Percentiles rank a stretch among this genome's conserved stretches.
Conservation (phyloP, 2,888 invertebrate genomes). For the Microchrysa polita region DNA sequence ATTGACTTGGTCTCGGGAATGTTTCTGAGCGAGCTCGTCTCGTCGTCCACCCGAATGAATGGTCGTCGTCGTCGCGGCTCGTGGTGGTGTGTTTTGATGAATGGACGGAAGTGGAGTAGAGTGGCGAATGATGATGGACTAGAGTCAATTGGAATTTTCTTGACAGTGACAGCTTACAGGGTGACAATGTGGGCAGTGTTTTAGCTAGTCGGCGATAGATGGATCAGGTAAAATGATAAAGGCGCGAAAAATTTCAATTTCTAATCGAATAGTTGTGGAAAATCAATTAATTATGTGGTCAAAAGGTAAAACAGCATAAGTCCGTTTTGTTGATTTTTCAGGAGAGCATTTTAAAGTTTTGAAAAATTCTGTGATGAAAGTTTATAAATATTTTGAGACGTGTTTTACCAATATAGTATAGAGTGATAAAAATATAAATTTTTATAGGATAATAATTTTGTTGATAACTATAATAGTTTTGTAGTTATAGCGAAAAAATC, state of each 20-base stretch:
- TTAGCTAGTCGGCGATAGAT: neutral
- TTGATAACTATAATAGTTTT: too few species aligned
- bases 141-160: neutral
- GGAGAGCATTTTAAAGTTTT: too few species aligned
- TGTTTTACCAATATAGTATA: too few species aligned
- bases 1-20: conserved; percentile 7
- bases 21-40: conserved; percentile 39
- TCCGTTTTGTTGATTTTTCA: too few species aligned
- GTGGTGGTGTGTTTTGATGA: conserved; percentile 31
- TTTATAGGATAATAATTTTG: too few species aligned
- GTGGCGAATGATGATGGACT: conserved; percentile 17
- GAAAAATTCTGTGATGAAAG: too few species aligned
- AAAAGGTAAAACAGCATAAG: too few species aligned
- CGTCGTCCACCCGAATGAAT: conserved; percentile 28
- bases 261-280: too few species aligned
- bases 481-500: too few species aligned
- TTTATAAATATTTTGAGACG: too few species aligned
- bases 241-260: neutral
- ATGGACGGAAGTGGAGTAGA: conserved; percentile 23
- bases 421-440: too few species aligned
- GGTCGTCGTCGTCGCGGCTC: neutral
- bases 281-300: too few species aligned
- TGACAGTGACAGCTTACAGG: conserved; percentile 17
- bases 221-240: neutral
- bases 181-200: neutral